Base-by-base conservation (phyloP, 2,797 vertebrate genomes). In the Champsocephalus gunnari region DNA sequence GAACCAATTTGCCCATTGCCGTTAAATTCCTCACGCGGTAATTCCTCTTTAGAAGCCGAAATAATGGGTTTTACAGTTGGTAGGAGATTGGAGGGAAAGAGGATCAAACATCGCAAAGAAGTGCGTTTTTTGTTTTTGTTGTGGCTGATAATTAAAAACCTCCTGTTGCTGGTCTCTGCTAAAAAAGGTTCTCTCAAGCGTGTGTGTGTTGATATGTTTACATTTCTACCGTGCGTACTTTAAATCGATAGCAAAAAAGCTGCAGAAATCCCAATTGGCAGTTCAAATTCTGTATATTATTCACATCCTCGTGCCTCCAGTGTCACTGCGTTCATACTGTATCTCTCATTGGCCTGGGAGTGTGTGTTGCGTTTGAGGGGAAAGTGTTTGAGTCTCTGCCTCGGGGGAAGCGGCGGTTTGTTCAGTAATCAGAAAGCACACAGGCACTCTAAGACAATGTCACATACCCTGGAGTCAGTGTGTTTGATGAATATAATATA, bases 1-100 rank as follows among this genome's bases (percentile, higher is more conserved):
- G 21, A 83, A 90, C 88, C 87, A 83, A 84, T 88, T 81, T 89
- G 80, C 70, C 81, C 73, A 16, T 49, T 65, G 65, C 73, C 72
- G 69, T 93, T 93, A 78, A 80, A 86, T 85, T 90, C 82, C 70
- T 79, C 47, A 6, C 34, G 4, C 76, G 69, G 89, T 89, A 87
- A 87, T 86, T 84, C 87, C 71, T 71, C 75, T 81, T 89, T 81
- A 79, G 85, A 87, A 80, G 77, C 84, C 75, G 86, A 66, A 95
- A 95, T 92, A 91, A 96, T 95, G 95, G 92, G 92, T 92, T 93
- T 92, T 70, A 85, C 55, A 81, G 74, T 86, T 94, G 80, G 81
- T 76, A 78, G 75, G 74, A 74, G 80, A 87, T 81, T 75, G 79
- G 47, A 71, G 73, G 66, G 51, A 86, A 88, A 88, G 81, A 75